Percentiles rank a stretch among this genome's conserved stretches.
Evolutionary conservation across 2,888 invertebrate species (phyloP).

Genomic region (Xylocampa areola): DNA sequence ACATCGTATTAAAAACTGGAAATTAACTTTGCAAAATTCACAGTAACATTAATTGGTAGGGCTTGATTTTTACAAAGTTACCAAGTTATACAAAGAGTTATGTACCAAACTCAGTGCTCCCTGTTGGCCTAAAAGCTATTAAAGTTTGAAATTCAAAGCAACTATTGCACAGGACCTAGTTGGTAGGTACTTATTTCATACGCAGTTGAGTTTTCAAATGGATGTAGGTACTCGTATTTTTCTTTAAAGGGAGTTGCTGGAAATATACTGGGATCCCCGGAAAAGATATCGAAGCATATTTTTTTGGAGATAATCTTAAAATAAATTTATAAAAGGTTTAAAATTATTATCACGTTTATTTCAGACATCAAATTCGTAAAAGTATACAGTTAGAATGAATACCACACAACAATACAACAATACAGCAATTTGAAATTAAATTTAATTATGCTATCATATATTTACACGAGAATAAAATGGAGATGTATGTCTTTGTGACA

Average conservation of each 20-base stretch:
- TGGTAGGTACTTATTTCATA: conserved; percentile 28
- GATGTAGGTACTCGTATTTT: too few relatives aligned
- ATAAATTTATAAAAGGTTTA: too few relatives aligned
- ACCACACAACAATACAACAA: too few relatives aligned
- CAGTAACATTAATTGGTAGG: conserved; percentile 46
- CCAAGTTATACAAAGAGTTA: conserved; percentile 43
- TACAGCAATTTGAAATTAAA: too few relatives aligned
- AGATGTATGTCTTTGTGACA: neutral
- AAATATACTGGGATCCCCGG: too few relatives aligned
- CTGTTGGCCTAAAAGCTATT: conserved; percentile 47
- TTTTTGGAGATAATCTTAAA: too few relatives aligned
- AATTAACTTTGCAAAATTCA: conserved; percentile 38
- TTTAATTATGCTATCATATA: too few relatives aligned
- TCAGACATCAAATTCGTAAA: too few relatives aligned
- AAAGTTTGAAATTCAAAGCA: conserved; percentile 52
- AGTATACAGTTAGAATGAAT: too few relatives aligned
- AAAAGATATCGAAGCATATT: too few relatives aligned
- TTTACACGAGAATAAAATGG: neutral
- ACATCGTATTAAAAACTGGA: conserved; percentile 23
- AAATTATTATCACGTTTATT: too few relatives aligned
- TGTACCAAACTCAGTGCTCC: conserved; percentile 50
- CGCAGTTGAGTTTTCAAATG: conserved; percentile 26
- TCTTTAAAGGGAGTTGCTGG: too few relatives aligned
- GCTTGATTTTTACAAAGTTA: conserved; percentile 34
- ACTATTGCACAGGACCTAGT: conserved; percentile 30